Conservation (phyloP, 2,888 invertebrate species). For the Ectemnius continuus region DNA sequence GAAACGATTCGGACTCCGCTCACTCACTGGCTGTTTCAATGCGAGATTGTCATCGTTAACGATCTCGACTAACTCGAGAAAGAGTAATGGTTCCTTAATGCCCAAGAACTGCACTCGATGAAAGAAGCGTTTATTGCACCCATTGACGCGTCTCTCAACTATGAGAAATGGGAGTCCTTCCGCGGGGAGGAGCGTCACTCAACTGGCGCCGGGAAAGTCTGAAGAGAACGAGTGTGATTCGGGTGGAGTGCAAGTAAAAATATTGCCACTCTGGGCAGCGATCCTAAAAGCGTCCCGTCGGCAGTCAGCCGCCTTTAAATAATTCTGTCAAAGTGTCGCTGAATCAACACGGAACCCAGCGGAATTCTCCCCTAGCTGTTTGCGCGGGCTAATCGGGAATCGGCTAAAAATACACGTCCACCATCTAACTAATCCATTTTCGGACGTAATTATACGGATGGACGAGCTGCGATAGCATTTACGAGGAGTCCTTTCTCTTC, state of each 20-base stretch:
- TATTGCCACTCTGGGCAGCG: not conserved
- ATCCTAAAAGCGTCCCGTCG: not conserved
- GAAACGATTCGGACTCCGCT: too few relatives aligned
- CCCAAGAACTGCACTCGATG: too few relatives aligned
- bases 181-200: not conserved
- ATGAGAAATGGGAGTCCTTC: not conserved
- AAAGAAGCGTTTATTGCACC: too few relatives aligned
- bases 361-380: not conserved
- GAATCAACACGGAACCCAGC: not conserved
- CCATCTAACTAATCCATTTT: too few relatives aligned
- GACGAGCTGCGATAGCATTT: too few relatives aligned
- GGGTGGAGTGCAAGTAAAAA: not conserved
- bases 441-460: too few relatives aligned
- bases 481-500: too few relatives aligned
- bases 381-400: not conserved
- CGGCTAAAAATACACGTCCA: not conserved
- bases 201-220: not conserved
- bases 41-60: too few relatives aligned
- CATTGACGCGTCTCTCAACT: not conserved
- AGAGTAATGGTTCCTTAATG: too few relatives aligned
- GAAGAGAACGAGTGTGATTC: too few relatives aligned
- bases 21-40: too few relatives aligned
- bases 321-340: constrained; percentile 1
- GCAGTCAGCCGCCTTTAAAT: not conserved
- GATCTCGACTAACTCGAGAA: too few relatives aligned